A percentile compares a stretch with the other conserved stretches of the same genome.
These are phyloP conservation scores for Branchipolynoe longqiensis DNA, from an alignment of 2,888 invertebrate genomes.

Conservation along the genomic window DNA sequence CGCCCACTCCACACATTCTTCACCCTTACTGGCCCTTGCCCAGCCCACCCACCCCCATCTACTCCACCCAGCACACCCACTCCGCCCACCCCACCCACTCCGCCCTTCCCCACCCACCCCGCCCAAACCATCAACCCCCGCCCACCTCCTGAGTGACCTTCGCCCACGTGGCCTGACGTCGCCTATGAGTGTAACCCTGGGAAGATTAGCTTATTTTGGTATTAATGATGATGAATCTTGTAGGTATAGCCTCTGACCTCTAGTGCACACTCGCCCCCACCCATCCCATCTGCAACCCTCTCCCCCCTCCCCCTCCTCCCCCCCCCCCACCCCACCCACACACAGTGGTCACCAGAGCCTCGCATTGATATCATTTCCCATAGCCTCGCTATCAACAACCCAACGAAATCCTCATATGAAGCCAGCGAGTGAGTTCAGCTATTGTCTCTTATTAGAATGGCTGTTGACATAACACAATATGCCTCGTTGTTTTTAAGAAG, in stretches of 20 bases:
- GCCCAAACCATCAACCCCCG: background rate
- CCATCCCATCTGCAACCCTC: too few species aligned
- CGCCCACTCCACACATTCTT: too few species aligned
- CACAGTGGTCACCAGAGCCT: too few species aligned
- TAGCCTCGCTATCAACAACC: background rate
- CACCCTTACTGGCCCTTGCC: background rate
- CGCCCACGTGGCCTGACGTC: background rate
- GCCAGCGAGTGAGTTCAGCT: too few species aligned
- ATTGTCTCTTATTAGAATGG: too few species aligned
- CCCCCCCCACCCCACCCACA: slow-evolving; percentile 1
- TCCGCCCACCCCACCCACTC: background rate
- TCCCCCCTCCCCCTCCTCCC: background rate
- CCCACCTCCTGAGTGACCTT: background rate
- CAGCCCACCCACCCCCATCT: background rate
- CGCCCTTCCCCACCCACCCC: background rate
- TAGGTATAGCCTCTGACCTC: slow-evolving; percentile 23
- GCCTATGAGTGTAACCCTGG: background rate
- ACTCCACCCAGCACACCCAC: background rate
- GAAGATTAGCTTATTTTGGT: slow-evolving; percentile 30
- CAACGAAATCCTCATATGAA: too few species aligned
- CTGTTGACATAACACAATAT: too few species aligned
- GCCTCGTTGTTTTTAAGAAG: too few species aligned
- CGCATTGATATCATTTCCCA: too few species aligned
- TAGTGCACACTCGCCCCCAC: slow-evolving; percentile 11
- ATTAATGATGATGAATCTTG: slow-evolving; percentile 40